Percentiles rank a stretch among this genome's conserved stretches.
Evolutionary conservation across 2,888 invertebrate genomes (phyloP).

Genomic region (Xanthia icteritia): DNA sequence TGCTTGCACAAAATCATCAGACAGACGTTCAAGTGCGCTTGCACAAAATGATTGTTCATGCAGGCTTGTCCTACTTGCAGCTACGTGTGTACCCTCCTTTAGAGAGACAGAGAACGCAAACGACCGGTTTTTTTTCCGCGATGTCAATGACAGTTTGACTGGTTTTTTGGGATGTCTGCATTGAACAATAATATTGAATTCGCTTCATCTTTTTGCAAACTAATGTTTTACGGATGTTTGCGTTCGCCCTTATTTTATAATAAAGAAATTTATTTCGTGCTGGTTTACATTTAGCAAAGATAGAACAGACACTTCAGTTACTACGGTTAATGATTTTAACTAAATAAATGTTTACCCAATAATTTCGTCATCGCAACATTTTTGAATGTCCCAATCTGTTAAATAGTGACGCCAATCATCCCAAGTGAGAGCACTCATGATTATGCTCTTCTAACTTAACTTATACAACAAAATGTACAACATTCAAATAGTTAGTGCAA

Average conservation of each 20-base stretch:
- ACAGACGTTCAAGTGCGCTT: no score
- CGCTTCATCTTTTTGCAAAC: neutral
- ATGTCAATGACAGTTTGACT: neutral
- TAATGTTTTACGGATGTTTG: neutral
- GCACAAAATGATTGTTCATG: no score
- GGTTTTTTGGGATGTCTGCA: neutral
- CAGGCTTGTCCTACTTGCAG: no score
- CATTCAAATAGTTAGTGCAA: constrained; percentile 54
- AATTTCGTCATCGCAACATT: neutral
- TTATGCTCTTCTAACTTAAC: neutral
- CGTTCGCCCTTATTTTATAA: neutral
- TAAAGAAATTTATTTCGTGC: constrained; percentile 5
- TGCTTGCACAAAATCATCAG: no score
- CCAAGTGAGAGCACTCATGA: neutral
- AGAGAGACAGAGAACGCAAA: constrained; percentile 9
- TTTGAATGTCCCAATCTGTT: constrained; percentile 12
- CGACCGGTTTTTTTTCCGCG: neutral
- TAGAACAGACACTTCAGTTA: constrained; percentile 12
- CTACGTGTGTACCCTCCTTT: no score
- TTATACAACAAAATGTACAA: constrained; percentile 34
- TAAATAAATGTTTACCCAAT: neutral
- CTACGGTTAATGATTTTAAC: neutral
- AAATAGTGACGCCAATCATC: constrained; percentile 21
- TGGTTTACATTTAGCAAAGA: neutral
- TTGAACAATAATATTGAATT: neutral